Base-by-base conservation (phyloP, 2,113 vertebrate species). In the Montifringilla adamsi region DNA sequence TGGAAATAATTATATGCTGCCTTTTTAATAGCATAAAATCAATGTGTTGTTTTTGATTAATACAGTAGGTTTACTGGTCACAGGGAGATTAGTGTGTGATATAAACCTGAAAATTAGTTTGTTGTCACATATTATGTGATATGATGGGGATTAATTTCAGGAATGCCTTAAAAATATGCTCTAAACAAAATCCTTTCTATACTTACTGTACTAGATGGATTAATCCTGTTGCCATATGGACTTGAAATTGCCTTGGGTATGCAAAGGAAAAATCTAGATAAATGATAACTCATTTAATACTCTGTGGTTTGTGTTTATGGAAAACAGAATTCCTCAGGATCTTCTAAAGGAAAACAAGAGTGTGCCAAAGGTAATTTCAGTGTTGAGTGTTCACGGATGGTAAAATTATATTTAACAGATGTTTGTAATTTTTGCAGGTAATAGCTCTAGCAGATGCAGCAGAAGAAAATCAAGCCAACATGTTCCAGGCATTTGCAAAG, bases 371-470 rank as follows among this genome's bases (percentile, higher is more conserved):
- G 64, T 93, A 90, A 93, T 95, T 95, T 96, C 64, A 67, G n/a
- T 68, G 70, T 49, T 78, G 80, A 95, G 62, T 87, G 69, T 84
- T 96, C 55, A 35, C 0, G 41, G 35, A 63, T 59, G 75, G 89
- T 95, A 97, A 94, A 97, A 94, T 81, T 90, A 68, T 89, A 86
- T 79, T 95, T 97, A 91, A 97, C 94, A 66, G 16, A 87, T 33
- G 55, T 96, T 94, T 96, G 87, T 95, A 24, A 87, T 97, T 96
- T 93, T 94, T 96, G 31, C 97, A 99, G 99, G 98, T 99, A 95
- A 98, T 99, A 44, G 98, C 98, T 88, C 96, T 99, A 95, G 99
- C 99, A 77, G 99, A 99, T 84, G 98, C 98, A 4, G 97, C 98
- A 18, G 98, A 99, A 95, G 98, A 99, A 95, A 99, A 98, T 96